Base-by-base conservation (phyloP, 2,888 invertebrate species). In the Labia minor region DNA sequence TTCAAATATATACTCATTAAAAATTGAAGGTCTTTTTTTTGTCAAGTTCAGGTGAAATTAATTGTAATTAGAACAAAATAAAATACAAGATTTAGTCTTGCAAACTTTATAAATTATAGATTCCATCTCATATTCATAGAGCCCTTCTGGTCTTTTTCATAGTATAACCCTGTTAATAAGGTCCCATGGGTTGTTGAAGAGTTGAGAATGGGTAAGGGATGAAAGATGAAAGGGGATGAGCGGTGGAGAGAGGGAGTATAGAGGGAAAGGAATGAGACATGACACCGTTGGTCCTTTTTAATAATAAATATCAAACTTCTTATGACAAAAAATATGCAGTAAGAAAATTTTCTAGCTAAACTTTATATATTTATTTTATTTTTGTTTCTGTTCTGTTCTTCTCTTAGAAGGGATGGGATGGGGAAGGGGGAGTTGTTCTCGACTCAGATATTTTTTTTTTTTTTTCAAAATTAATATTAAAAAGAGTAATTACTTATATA, bases 291-390 rank as follows among this genome's bases (percentile, higher is more conserved):
- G 49, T 49, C 49, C 49, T 49, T 49, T 49, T 49, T 49, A 49
- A 49, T 49, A 49, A 49, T 49, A 49, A 49, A 49, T 49, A 49
- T 49, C 49, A 49, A 49, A 49, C 49, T 49, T 49, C 49, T 49
- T 49, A 3, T 49, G 49, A n/a, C 49, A 49, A 49, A 49, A 49
- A 49, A 49, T 49, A 16, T 49, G 49, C 49, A 49, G n/a, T 49
- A 49, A 49, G 49, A 49, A 49, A 49, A 49, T 49, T 49, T 49
- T 14, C 49, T 3, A 49, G 14, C 49, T 49, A 49, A 49, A 49
- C 49, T 49, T 49, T 49, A 49, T 49, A 49, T 49, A 49, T 49
- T 49, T 49, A 49, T 49, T 49, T 49, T 49, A 49, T 49, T 49
- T 49, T 14, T 8, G 3, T 49, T 49, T 49, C n/a, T 14, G 6